phyloP scores from a whole-genome alignment of 2,888 invertebrate species.

The Alcis repandata region DNA sequence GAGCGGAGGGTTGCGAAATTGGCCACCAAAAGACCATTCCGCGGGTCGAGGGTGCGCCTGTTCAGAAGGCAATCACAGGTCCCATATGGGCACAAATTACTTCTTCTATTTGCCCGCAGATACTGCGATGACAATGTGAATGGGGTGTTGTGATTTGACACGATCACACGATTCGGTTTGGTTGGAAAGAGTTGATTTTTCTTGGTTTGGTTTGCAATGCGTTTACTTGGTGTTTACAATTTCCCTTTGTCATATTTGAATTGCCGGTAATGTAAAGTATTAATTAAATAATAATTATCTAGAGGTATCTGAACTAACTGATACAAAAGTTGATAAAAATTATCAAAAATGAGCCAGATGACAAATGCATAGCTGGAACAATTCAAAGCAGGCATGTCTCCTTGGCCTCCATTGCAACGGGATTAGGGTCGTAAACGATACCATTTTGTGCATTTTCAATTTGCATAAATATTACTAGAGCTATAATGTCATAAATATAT shows the following conservation, averaged over 20 bases:
- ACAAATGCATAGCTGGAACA: conserved; percentile 44
- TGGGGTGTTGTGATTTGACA: conserved; percentile 67
- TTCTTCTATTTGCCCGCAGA: conserved; percentile 76
- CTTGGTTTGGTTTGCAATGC: conserved; percentile 26
- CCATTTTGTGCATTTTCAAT: conserved; percentile 84
- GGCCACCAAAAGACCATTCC: conserved; percentile 76
- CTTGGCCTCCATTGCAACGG: conserved; percentile 60
- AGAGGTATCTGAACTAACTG: too few species aligned
- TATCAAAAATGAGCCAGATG: neutral
- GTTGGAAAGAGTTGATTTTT: conserved; percentile 21
- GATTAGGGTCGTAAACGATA: conserved; percentile 82
- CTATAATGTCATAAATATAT: conserved; percentile 85
- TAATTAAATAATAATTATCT: too few species aligned
- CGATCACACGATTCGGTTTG: conserved; percentile 31
- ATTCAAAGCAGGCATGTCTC: conserved; percentile 68
- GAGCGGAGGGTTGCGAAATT: conserved; percentile 70
- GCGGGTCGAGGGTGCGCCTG: conserved; percentile 71
- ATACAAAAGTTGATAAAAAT: neutral
- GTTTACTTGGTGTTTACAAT: neutral
- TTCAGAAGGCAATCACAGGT: conserved; percentile 83
- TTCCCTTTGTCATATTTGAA: neutral
- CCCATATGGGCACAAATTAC: conserved; percentile 86
- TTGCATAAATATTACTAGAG: conserved; percentile 86
- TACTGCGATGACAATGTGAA: conserved; percentile 79
- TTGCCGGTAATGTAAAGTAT: too few species aligned